phyloP scores from a whole-genome alignment of 2,797 vertebrate genomes.

The Cossypha heuglini region DNA sequence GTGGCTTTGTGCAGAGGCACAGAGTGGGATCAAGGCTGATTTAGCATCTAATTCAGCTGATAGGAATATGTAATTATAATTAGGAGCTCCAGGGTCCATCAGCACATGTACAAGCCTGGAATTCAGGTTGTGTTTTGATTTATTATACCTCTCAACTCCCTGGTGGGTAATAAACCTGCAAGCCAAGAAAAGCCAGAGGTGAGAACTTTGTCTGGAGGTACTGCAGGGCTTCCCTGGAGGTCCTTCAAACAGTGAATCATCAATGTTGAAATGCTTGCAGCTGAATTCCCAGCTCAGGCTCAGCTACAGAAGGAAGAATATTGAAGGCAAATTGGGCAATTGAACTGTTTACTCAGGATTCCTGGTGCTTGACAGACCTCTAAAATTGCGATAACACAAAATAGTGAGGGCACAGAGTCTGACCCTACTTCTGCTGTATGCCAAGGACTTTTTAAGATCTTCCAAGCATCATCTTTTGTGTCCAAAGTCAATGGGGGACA shows the following conservation, averaged over 20 bases:
- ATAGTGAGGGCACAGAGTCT: not conserved
- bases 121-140: conserved; percentile 24
- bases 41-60: conserved; percentile 34
- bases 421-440: not conserved
- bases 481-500: not conserved
- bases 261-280: conserved; percentile 43
- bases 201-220: conserved; percentile 60
- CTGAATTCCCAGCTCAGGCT: conserved; percentile 14
- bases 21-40: not conserved
- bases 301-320: not conserved
- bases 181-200: conserved; percentile 62
- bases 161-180: conserved; percentile 22
- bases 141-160: conserved; percentile 13
- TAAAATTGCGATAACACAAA: not conserved
- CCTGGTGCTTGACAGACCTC: not conserved
- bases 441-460: not conserved
- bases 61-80: conserved; percentile 33
- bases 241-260: conserved; percentile 60
- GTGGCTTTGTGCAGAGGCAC: conserved; percentile 9
- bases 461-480: not conserved
- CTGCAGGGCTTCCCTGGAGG: conserved; percentile 59
- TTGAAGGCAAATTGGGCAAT: not conserved
- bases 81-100: conserved; percentile 34
- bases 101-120: conserved; percentile 5
- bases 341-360: not conserved